Evolutionary conservation across 2,797 vertebrate species (phyloP), one percentile per base, ranked within the genome.

Genomic region (Crenichthys baileyi): DNA sequence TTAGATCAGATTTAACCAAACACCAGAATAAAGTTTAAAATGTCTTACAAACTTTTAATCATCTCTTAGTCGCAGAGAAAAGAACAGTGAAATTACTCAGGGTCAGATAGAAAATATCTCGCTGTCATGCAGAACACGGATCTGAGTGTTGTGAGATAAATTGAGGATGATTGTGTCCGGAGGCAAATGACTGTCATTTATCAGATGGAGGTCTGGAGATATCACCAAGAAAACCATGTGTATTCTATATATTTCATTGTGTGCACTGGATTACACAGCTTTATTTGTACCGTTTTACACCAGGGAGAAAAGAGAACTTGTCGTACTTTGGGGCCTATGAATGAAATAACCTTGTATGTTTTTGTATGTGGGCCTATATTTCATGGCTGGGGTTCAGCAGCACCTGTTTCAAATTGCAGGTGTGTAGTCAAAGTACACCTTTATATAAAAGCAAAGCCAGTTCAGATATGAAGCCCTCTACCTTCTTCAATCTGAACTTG

Each of bases 141-240:
- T 79, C 63, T 65, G 50, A 75, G 61, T 74, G 11, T 39, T 73
- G 24, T 65, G 26, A 71, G 26, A 63, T 8, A 72, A 48, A 72
- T 82, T 76, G 85, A 79, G 86, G 82, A 74, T 53, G 81, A 86
- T 91, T 75, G 56, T 65, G 81, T 83, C 85, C 75, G 36, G 77
- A 78, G 76, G 73, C 78, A 84, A 85, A 88, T 86, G 75, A 70
- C 78, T 61, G 75, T 78, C 80, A 85, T 89, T 87, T 87, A 79
- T 85, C 77, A 77, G 65, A 73, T 70, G 58, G 53, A 53, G n/a
- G 75, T 22, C 60, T 46, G 68, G 76, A 85, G 73, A 70, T 79
- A 78, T 84, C 46, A 5, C 41, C 26, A 22, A 80, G 76, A 79
- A 80, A 80, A 85, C 81, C 81, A 83, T 70, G 79, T 88, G 74